A percentile compares a stretch with the other conserved stretches of the same genome.
Evolutionary conservation across 2,888 invertebrate species (phyloP).

Genomic region (Brachyopa scutellaris): DNA sequence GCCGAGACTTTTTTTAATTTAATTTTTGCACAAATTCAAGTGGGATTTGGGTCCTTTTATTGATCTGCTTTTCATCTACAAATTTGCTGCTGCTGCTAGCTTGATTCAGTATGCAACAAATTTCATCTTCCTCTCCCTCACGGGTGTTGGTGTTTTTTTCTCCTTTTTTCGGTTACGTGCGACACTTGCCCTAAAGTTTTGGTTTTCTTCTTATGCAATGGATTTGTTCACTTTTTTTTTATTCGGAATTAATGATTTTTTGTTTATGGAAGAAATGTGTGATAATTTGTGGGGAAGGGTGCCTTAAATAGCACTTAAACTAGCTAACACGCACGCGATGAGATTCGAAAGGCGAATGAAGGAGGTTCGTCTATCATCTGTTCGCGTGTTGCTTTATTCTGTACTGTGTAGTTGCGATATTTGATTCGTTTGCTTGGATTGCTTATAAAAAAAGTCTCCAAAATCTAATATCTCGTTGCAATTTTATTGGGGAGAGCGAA

Average conservation of each 20-base stretch:
- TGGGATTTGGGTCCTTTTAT: conserved; percentile 12
- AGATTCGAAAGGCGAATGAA: conserved; percentile 43
- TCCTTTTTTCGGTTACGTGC: conserved; percentile 5
- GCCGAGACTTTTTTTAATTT: too few species aligned
- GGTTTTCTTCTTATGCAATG: conserved; percentile 19
- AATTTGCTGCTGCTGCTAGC: neutral
- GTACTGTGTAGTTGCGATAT: neutral
- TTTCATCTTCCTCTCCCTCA: conserved; percentile 40
- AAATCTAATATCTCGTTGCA: conserved; percentile 12
- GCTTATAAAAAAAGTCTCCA: conserved; percentile 31
- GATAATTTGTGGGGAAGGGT: neutral
- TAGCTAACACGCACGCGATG: conserved; percentile 26
- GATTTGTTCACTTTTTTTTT: neutral
- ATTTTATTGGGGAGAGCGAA: conserved; percentile 15
- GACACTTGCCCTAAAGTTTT: neutral
- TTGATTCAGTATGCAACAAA: conserved; percentile 22
- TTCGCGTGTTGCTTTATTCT: neutral
- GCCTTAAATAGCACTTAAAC: neutral
- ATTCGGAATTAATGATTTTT: neutral
- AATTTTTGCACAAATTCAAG: neutral
- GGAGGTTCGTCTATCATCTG: too few species aligned
- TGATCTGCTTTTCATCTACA: conserved; percentile 1
- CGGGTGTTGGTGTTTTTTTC: conserved; percentile 7
- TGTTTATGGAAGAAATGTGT: neutral
- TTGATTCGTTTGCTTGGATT: conserved; percentile 1